phyloP scores from a whole-genome alignment of 2,888 invertebrate species.

The Orthonevra nobilis region DNA sequence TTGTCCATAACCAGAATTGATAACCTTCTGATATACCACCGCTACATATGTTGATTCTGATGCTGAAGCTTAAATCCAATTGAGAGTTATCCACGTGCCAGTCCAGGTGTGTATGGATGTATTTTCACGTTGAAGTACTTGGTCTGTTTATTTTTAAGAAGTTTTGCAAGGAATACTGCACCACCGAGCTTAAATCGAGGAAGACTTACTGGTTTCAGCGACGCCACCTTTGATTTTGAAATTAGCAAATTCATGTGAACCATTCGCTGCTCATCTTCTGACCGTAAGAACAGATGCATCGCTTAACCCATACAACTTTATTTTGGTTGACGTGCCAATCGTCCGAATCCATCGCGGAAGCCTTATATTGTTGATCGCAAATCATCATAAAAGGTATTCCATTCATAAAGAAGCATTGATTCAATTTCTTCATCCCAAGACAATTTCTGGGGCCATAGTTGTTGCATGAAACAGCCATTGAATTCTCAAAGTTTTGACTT shows the following conservation, averaged over 20 bases:
- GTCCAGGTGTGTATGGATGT: background rate
- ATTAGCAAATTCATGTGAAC: slow-evolving; percentile 3
- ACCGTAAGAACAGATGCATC: slow-evolving; percentile 28
- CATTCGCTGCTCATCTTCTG: background rate
- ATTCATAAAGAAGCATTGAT: background rate
- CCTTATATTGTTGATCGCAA: background rate
- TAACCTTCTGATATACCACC: too few relatives aligned
- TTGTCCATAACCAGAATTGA: too few relatives aligned
- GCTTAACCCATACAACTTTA: slow-evolving; percentile 33
- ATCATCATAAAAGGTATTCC: background rate
- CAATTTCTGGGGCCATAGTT: background rate
- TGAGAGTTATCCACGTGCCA: background rate
- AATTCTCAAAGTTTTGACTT: slow-evolving; percentile 13
- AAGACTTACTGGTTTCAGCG: slow-evolving; percentile 16
- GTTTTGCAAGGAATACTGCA: slow-evolving; percentile 16
- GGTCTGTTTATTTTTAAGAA: background rate
- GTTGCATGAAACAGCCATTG: slow-evolving; percentile 15
- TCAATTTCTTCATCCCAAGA: slow-evolving; percentile 17
- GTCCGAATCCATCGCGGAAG: slow-evolving; percentile 3
- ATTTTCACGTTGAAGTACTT: background rate
- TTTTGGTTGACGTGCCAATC: background rate
- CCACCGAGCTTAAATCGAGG: slow-evolving; percentile 17
- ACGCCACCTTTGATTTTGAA: slow-evolving; percentile 18
- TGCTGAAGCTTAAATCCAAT: background rate
- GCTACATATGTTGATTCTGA: too few relatives aligned